Conservation (phyloP, 1,140 invertebrate genomes). For the Brachionus angularis region DNA sequence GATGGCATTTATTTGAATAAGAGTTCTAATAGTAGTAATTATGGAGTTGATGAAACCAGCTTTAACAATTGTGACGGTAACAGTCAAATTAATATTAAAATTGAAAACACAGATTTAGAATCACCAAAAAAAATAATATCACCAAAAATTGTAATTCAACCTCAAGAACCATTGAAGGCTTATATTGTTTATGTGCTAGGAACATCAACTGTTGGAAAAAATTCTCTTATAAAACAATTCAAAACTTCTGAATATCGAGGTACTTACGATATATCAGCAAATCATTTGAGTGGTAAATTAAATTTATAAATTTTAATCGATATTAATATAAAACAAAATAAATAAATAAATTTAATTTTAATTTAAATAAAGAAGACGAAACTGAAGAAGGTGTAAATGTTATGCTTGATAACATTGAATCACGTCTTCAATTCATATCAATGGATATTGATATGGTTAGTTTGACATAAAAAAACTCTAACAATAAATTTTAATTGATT, state of each 20-base stretch:
- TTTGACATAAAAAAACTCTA: neutral
- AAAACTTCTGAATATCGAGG: slow-evolving; percentile 42
- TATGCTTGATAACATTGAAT: slow-evolving; percentile 42
- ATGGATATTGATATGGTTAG: slow-evolving; percentile 34
- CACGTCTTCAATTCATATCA: slow-evolving; percentile 18
- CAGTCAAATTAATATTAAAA: neutral
- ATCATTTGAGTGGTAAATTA: neutral
- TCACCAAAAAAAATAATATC: neutral
- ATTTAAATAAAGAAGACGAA: slow-evolving; percentile 25
- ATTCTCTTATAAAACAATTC: slow-evolving; percentile 42
- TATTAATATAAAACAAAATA: neutral
- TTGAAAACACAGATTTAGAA: neutral
- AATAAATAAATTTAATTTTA: neutral
- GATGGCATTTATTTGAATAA: neutral
- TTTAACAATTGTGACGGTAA: slow-evolving; percentile 4
- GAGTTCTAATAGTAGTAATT: neutral
- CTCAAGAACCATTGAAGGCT: neutral
- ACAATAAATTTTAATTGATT: neutral
- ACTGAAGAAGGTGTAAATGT: slow-evolving; percentile 11
- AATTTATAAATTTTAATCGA: neutral
- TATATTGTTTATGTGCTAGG: slow-evolving; percentile 43
- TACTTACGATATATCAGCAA: slow-evolving; percentile 16
- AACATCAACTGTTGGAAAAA: slow-evolving; percentile 24
- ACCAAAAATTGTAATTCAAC: slow-evolving; percentile 1
- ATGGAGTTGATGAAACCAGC: slow-evolving; percentile 8